Conservation (phyloP, 2,797 vertebrate genomes). For the Nasua narica region DNA sequence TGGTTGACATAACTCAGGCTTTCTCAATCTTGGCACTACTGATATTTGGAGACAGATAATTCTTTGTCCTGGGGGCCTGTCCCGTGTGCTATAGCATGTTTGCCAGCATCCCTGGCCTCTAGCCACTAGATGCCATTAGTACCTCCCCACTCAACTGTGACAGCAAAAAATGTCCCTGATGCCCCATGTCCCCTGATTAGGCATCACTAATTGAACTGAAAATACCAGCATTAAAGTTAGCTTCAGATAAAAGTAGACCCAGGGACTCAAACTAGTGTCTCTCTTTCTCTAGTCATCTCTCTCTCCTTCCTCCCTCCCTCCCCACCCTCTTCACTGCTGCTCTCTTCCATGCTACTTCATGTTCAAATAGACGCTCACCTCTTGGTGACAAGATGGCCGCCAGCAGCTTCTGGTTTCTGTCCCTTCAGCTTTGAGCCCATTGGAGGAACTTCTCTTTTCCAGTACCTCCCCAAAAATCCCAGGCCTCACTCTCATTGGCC, state of each 20-base stretch:
- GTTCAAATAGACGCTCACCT: background rate
- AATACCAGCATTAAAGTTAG: background rate
- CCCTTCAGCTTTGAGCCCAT: background rate
- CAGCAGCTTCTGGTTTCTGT: background rate
- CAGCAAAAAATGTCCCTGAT: too few relatives aligned
- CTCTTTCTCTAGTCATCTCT: background rate
- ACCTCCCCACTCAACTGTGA: background rate
- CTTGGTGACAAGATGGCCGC: background rate
- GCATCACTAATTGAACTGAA: background rate
- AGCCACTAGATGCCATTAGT: too few relatives aligned
- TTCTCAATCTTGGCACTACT: background rate
- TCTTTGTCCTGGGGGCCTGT: background rate
- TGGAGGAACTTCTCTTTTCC: background rate
- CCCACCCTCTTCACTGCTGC: background rate
- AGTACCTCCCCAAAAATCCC: background rate
- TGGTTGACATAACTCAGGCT: rapidly evolving
- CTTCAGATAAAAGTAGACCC: background rate
- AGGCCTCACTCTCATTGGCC: background rate
- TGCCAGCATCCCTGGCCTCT: background rate
- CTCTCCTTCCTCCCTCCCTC: too few relatives aligned
- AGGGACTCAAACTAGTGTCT: background rate
- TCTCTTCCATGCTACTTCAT: background rate
- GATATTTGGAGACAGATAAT: rapidly evolving
- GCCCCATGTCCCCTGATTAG: background rate
- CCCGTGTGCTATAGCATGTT: background rate